Percentiles rank a stretch among this genome's conserved stretches.
Evolutionary conservation across 2,888 invertebrate species (phyloP).

Genomic region (Danaus chrysippus): DNA sequence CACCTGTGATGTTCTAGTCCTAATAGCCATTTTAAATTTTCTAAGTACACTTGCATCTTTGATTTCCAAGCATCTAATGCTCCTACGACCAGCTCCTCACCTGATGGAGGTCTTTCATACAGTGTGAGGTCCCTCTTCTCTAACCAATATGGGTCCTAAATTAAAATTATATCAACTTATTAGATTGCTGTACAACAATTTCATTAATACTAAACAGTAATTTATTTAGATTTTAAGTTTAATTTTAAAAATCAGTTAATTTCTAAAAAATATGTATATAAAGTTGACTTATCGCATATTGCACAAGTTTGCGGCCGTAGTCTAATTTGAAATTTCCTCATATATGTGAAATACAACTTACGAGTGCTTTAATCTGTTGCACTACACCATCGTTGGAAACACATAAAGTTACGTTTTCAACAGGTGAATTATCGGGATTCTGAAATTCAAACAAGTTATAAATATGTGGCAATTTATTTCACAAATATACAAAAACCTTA

Average conservation of each 20-base stretch:
- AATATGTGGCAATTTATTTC: slow-evolving; percentile 24
- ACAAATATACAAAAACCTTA: not conserved
- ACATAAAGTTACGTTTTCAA: slow-evolving; percentile 67
- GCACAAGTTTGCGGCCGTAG: too few relatives aligned
- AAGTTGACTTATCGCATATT: too few relatives aligned
- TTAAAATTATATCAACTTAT: slow-evolving; percentile 18
- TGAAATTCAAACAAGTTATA: slow-evolving; percentile 45
- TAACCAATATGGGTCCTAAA: slow-evolving; percentile 79
- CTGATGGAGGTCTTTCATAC: slow-evolving; percentile 78
- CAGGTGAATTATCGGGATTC: slow-evolving; percentile 80
- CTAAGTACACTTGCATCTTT: slow-evolving; percentile 78
- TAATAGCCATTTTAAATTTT: slow-evolving; percentile 85
- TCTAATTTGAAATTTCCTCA: too few relatives aligned
- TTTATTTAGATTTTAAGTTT: not conserved
- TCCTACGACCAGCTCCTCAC: slow-evolving; percentile 67
- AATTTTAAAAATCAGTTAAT: too few relatives aligned
- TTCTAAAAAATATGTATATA: too few relatives aligned
- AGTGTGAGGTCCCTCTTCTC: slow-evolving; percentile 75
- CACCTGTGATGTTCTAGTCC: slow-evolving; percentile 83
- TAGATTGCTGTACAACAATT: not conserved
- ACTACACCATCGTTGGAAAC: slow-evolving; percentile 74
- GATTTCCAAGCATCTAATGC: slow-evolving; percentile 84
- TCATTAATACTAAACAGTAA: not conserved
- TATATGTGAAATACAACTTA: slow-evolving; percentile 48
- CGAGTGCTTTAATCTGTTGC: slow-evolving; percentile 81